Conservation (phyloP, 2,888 invertebrate species). For the Tinea trinotella region DNA sequence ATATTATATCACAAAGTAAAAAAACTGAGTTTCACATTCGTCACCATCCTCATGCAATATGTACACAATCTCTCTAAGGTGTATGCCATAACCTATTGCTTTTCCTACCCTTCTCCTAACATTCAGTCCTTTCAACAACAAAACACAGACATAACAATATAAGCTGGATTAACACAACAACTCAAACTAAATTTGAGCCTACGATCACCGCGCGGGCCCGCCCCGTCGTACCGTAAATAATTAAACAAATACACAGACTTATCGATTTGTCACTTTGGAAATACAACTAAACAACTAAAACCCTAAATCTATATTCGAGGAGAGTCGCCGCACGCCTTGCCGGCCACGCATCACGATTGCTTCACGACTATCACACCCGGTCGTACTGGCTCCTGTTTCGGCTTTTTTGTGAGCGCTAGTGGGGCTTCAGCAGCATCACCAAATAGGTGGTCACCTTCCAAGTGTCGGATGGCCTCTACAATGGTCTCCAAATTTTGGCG, state of each 20-base stretch:
- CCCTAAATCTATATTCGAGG: slow-evolving; percentile 62
- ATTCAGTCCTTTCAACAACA: slow-evolving; percentile 38
- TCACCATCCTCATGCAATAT: slow-evolving; percentile 28
- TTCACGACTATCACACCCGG: slow-evolving; percentile 94
- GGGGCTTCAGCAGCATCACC: slow-evolving; percentile 73
- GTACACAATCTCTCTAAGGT: slow-evolving; percentile 27
- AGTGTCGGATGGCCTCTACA: slow-evolving; percentile 97
- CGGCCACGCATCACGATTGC: slow-evolving; percentile 79
- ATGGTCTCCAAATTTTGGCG: slow-evolving; percentile 97
- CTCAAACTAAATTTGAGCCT: slow-evolving; percentile 39
- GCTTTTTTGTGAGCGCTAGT: slow-evolving; percentile 71
- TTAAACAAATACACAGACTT: slow-evolving; percentile 61
- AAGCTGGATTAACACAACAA: slow-evolving; percentile 22
- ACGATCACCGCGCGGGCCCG: neutral
- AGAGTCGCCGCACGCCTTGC: neutral
- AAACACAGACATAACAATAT: slow-evolving; percentile 21
- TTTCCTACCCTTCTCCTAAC: slow-evolving; percentile 27
- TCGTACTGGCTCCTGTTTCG: slow-evolving; percentile 68
- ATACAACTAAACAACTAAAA: slow-evolving; percentile 60
- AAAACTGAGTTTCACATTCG: slow-evolving; percentile 28
- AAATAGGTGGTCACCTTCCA: slow-evolving; percentile 96
- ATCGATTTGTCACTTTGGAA: slow-evolving; percentile 69
- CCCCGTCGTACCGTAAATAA: slow-evolving; percentile 24
- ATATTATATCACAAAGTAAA: slow-evolving; percentile 37
- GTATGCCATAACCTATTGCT: slow-evolving; percentile 27